Evolutionary conservation across 1,140 invertebrate species (phyloP), one percentile per base, ranked within the genome.

Genomic region (Sarcophaga peregrina): DNA sequence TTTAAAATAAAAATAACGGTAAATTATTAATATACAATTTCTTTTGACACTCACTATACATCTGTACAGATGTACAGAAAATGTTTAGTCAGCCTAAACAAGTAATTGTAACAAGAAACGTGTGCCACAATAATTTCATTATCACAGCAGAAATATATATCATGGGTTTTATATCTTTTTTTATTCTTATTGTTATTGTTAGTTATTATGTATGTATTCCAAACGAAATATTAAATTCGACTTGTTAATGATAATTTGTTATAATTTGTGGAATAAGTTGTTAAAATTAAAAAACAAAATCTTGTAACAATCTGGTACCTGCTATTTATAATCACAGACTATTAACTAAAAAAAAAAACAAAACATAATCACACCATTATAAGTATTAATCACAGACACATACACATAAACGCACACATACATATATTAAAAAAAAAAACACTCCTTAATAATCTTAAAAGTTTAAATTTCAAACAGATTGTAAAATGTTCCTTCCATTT

Each of bases 401-500:
- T 58, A 37, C 25, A 37, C 25, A 37, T 4, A 37, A 1, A 37
- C 25, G 4, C 25, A 37, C 25, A 4, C 25, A 37, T 4, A 37
- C 1, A 37, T 4, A 37, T 37, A 37, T 37, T 37, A 37, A 37
- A 2, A 37, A 37, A 37, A 37, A 2, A 37, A 37, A 37, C 25
- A 68, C 62, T 20, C 54, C 15, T 58, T 15, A 68, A 20, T 25
- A 4, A 68, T 20, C 62, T 68, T 68, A 68, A 68, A 68, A 68
- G 62, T 68, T 68, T n/a, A 68, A 68, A 68, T 68, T 68, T 68
- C n/a, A 20, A 37, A 68, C 62, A 68, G 17, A 68, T 68, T 68
- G 17, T 68, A 20, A 68, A 68, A 68, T 68, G 62, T 68, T 68
- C 62, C 62, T 68, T 68, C 20, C 20, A 20, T 20, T 68, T 8